Base-by-base conservation (phyloP, 1,140 invertebrate species). In the Rhagoletis pomonella region DNA sequence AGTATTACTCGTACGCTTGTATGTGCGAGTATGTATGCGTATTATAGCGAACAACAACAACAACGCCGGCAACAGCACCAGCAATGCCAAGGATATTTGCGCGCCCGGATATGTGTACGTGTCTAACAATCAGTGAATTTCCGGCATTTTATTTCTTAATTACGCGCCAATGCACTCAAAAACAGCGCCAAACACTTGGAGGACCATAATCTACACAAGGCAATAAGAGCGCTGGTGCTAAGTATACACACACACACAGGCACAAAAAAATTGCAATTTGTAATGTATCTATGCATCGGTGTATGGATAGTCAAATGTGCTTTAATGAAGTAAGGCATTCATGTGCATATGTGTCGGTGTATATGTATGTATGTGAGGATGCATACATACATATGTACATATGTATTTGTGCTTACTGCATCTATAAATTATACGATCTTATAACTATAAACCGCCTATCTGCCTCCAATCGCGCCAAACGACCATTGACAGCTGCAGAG, bases 121-220 rank as follows among this genome's bases (percentile, higher is more conserved):
- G 73, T 81, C 73, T 81, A 81, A 81, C 73, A 81, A 81, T 81
- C 73, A 81, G 73, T 29, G 73, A 81, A 81, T 81, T 81, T 81
- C 73, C 73, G 73, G 73, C 73, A 81, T 81, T 81, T 81, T 81
- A 81, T 81, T 81, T 81, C 73, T 81, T 81, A 81, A 81, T 81
- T 81, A 81, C 73, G 73, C 73, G 47, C 73, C 39, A 81, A 81
- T 50, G 47, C 44, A 55, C 73, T 55, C 73, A 47, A 55, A 29
- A 44, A 29, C 17, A 47, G 14, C 6, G 9, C 73, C 6, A 29
- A 29, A 19, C 47, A 77, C 17, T 4, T n/a, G 73, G 47, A 81
- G 17, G 14, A 58, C n/a, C 19, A 81, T 81, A 81, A 81, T 81
- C 73, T 81, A 44, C 14, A 44, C 69, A 0, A 29, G 1, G 29